Base-by-base conservation (phyloP, 2,888 invertebrate species). In the Marasmarcha lunaedactyla region DNA sequence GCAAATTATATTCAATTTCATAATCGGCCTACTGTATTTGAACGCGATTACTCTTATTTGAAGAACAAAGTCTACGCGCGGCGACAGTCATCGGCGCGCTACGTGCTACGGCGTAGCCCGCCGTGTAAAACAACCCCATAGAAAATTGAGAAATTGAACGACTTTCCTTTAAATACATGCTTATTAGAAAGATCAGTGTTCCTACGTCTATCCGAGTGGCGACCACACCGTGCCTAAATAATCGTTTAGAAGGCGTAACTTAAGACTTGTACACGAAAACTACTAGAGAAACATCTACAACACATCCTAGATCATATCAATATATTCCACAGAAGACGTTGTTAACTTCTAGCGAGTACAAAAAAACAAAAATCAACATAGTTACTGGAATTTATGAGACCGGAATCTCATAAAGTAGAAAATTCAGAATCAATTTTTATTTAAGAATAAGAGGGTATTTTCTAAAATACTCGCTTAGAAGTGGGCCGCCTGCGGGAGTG, bases 261-360 rank as follows among this genome's bases (percentile, higher is more conserved):
- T 69, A 81, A 76, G 71, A 74, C 73, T 76, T 74, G 69, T 71
- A 79, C 70, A 81, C 74, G 72, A 79, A 69, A 65, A 73, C 81
- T 83, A 83, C 81, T 78, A 70, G 76, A 77, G 71, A 76, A 79
- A 79, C 79, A 81, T 63, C 81, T 81, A 81, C 79, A 64, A 71
- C 71, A 76, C 73, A 78, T 81, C 78, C 81, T 81, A 83, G 81
- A 83, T 81, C 81, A 83, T 83, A 83, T 83, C 68, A 79, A 81
- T 79, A 81, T 79, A 81, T 70, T 59, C 55, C 20, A 20, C 20
- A 20, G 3, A 5, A 20, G 20, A 7, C 20, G 7, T 20, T 20
- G 7, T 20, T 3, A 7, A 20, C 20, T 20, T 20, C 4, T 20
- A 20, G 20, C 20, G 20, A 20, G 20, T 7, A 20, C n/a, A n/a